Conservation (phyloP, 2,113 vertebrate genomes). For the Nanorana parkeri region DNA sequence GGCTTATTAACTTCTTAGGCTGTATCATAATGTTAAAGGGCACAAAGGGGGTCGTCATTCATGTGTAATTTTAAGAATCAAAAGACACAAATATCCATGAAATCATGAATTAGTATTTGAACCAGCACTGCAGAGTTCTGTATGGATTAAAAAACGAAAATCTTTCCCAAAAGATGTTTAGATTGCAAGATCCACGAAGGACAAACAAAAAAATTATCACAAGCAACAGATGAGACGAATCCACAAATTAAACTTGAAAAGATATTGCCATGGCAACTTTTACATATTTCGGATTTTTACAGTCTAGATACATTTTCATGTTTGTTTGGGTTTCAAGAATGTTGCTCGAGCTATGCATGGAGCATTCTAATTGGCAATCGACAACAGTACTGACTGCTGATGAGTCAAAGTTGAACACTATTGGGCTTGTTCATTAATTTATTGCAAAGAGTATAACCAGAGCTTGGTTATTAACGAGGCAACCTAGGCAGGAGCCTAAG, state of each 20-base stretch:
- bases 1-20: slow-evolving; percentile 72
- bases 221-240: slow-evolving; percentile 28
- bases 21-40: slow-evolving; percentile 60
- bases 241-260: slow-evolving; percentile 29
- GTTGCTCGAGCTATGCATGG: background rate
- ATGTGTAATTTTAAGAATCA: slow-evolving; percentile 63
- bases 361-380: slow-evolving; percentile 24
- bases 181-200: slow-evolving; percentile 25
- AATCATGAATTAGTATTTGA: slow-evolving; percentile 44
- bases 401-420: background rate
- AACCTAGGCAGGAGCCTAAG: no score
- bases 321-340: slow-evolving; percentile 14
- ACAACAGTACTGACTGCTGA: slow-evolving; percentile 31
- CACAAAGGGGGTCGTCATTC: slow-evolving; percentile 62
- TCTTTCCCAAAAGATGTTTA: background rate
- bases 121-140: background rate
- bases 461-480: no score
- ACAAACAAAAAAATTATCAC: slow-evolving; percentile 13
- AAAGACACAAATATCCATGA: slow-evolving; percentile 37
- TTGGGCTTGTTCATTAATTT: no score
- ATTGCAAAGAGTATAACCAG: no score
- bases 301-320: slow-evolving; percentile 15
- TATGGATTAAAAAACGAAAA: background rate
- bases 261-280: slow-evolving; percentile 37
- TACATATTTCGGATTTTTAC: slow-evolving; percentile 26